phyloP scores from a whole-genome alignment of 37 sponge, comb jelly and placozoan species.

The Cliona cf. orientalis region DNA sequence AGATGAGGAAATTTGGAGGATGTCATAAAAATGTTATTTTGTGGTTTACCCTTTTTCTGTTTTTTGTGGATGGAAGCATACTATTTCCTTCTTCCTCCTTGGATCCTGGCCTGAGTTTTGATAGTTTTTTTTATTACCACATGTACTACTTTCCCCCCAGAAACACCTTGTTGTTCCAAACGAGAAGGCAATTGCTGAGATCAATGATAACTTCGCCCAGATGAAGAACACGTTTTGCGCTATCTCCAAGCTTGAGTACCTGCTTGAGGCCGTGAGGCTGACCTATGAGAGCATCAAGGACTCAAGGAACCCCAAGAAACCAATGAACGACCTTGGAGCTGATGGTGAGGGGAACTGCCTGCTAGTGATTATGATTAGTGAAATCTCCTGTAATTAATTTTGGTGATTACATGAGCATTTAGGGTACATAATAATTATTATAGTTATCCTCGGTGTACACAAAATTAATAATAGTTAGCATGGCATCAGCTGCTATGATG shows the following conservation, averaged over 20 bases:
- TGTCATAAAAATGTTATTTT: not conserved
- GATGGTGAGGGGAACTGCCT: constrained; percentile 79
- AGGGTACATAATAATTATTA: too few species aligned
- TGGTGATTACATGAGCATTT: too few species aligned
- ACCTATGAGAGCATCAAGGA: constrained; percentile 87
- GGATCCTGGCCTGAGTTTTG: not conserved
- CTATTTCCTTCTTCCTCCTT: not conserved
- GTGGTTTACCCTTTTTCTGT: too few species aligned
- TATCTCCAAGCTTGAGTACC: constrained; percentile 80
- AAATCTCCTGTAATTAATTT: too few species aligned
- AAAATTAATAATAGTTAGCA: too few species aligned
- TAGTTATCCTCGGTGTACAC: too few species aligned
- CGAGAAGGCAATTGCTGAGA: constrained; percentile 65
- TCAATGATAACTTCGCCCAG: constrained; percentile 34
- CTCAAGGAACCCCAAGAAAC: constrained; percentile 52
- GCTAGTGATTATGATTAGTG: too few species aligned
- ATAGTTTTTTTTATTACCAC: not conserved
- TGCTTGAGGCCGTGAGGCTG: constrained; percentile 86
- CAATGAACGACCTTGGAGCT: constrained; percentile 74
- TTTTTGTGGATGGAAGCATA: not conserved
- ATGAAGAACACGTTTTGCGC: constrained; percentile 77
- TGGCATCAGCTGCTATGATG: too few species aligned
- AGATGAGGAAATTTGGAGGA: not conserved
- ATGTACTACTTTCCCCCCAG: constrained; percentile 10
- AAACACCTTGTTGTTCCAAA: constrained; percentile 68